Evolutionary conservation across 2,888 invertebrate genomes (phyloP), one percentile per base, ranked within the genome.

Genomic region (Hemicrepidius hirtus): DNA sequence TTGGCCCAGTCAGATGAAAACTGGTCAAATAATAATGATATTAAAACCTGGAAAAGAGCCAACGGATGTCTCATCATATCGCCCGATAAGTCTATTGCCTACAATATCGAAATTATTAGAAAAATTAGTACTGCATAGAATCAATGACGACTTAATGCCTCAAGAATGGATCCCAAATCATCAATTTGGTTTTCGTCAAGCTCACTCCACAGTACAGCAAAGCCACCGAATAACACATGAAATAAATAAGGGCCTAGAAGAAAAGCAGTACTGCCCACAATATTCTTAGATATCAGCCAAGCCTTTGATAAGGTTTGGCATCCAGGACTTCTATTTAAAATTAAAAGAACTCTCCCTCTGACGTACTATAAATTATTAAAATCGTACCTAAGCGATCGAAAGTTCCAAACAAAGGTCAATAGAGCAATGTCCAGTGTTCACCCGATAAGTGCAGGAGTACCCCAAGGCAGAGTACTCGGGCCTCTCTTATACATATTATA

Each of bases 371-470:
- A 32, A 32, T 32, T 32, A 9, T 1, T 32, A 9, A 32, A 32
- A 32, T 53, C 9, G 21, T 28, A 53, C 13, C 13, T 28, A 53
- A 49, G 21, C 12, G 24, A 53, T 24, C 24, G 50, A 24, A 24
- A 50, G 24, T 50, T 50, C n/a, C 50, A 50, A 50, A 46, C 16
- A 20, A 46, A 50, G 24, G 10, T 24, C 7, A 50, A 24, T 24
- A 50, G 13, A 24, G 50, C 24, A 24, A 24, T 50, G 50, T 50
- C 24, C 24, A 24, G 50, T 24, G 21, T 50, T 50, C n/a, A 50
- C 50, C 24, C 50, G 12, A 21, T 50, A 10, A 50, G 20, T 50
- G 50, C 24, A 24, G 24, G 50, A 3, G 50, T 50, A 24, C 50
- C n/a, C 1, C 50, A 50, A 10, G 46, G 20, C 20, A 18, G 20